Percentiles rank a stretch among this genome's conserved stretches.
Evolutionary conservation across 2,113 vertebrate genomes (phyloP).

Genomic region (Eleginops maclovinus): DNA sequence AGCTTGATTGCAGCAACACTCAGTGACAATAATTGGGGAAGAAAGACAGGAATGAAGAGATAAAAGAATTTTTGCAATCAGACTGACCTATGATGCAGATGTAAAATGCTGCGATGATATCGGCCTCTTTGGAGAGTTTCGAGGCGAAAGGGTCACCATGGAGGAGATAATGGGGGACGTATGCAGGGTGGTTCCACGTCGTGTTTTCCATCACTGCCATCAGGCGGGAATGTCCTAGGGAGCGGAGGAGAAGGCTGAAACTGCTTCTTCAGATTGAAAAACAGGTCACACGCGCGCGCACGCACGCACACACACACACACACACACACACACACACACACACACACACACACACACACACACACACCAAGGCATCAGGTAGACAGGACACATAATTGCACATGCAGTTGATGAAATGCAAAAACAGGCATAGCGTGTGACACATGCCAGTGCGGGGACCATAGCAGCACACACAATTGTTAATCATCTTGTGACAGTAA

Average conservation of each 20-base stretch:
- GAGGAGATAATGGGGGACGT: slow-evolving; percentile 84
- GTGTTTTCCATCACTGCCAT: slow-evolving; percentile 84
- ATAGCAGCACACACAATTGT: too few relatives aligned
- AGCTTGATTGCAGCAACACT: background rate
- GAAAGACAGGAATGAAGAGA: background rate
- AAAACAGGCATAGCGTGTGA: too few relatives aligned
- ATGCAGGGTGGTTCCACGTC: slow-evolving; percentile 70
- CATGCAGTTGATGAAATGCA: too few relatives aligned
- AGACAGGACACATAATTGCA: too few relatives aligned
- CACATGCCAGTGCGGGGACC: too few relatives aligned
- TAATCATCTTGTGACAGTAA: too few relatives aligned
- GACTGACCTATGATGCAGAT: slow-evolving; percentile 90
- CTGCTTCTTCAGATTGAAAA: slow-evolving; percentile 10
- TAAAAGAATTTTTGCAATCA: background rate
- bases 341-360: too few relatives aligned
- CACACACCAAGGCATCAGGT: background rate
- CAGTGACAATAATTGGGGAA: background rate
- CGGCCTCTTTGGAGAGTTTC: slow-evolving; percentile 91
- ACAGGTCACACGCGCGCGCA: background rate
- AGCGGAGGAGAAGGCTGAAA: slow-evolving; percentile 34
- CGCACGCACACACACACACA: too few relatives aligned
- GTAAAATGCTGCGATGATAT: slow-evolving; percentile 91
- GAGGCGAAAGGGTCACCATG: slow-evolving; percentile 91
- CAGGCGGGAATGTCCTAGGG: slow-evolving; percentile 64
- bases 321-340: too few relatives aligned